phyloP scores from a whole-genome alignment of 2,113 vertebrate species.

The Gymnobelideus leadbeateri region DNA sequence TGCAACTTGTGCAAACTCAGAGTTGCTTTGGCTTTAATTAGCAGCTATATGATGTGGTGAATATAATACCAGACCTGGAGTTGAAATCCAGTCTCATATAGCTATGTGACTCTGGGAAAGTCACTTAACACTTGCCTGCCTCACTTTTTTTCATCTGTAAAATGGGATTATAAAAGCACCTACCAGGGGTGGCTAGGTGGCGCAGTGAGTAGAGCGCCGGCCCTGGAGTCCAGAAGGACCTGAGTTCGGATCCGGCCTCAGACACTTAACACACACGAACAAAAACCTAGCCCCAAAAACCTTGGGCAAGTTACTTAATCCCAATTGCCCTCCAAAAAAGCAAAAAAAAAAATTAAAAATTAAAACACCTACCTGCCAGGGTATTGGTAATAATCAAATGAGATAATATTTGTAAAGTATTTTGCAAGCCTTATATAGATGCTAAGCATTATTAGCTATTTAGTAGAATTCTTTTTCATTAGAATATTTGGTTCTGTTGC shows the following conservation, averaged over 20 bases:
- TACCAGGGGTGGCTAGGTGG: too few species aligned
- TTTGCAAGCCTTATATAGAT: neutral
- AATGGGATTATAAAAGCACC: neutral
- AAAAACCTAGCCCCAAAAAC: too few species aligned
- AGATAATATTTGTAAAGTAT: neutral
- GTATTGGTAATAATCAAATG: neutral
- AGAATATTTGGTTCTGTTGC: neutral
- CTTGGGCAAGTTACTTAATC: too few species aligned
- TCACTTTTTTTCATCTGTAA: neutral
- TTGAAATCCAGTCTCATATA: neutral
- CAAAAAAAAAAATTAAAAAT: too few species aligned
- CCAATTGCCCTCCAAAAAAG: too few species aligned
- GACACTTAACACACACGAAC: too few species aligned
- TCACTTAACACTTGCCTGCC: neutral
- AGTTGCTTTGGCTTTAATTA: neutral
- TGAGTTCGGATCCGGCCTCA: too few species aligned
- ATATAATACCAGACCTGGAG: neutral
- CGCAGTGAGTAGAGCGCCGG: too few species aligned
- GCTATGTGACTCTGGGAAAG: neutral
- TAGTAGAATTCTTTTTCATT: neutral
- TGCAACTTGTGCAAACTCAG: neutral
- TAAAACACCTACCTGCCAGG: neutral
- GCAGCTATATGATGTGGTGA: neutral
- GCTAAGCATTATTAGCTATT: neutral
- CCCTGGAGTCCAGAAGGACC: too few species aligned